Evolutionary conservation across 2,113 vertebrate genomes (phyloP).

Genomic region (Trinectes maculatus): DNA sequence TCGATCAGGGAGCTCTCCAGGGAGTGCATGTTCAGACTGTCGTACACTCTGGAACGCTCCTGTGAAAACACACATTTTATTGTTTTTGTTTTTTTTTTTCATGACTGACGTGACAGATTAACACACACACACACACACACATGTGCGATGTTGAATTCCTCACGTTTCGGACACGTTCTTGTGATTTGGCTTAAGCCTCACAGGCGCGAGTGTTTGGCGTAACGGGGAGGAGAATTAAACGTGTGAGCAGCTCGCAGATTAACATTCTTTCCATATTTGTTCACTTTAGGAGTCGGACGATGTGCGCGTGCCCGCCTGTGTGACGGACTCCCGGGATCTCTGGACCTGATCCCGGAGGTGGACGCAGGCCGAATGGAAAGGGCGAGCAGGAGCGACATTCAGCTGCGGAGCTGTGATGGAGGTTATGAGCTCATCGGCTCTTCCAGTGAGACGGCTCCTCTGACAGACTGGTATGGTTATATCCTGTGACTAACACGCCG

Average conservation of each 20-base stretch:
- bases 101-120: no score
- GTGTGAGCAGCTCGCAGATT: conserved; percentile 55
- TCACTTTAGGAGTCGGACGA: conserved; percentile 42
- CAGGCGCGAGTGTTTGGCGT: conserved; percentile 35
- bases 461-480: conserved; percentile 6
- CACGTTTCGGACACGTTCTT: conserved; percentile 35
- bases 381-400: conserved; percentile 44
- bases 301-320: conserved; percentile 31
- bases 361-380: conserved; percentile 40
- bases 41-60: conserved; percentile 91
- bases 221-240: conserved; percentile 40
- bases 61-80: conserved; percentile 54
- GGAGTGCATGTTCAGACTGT: conserved; percentile 99
- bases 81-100: no score
- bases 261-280: conserved; percentile 77
- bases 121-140: conserved; percentile 5
- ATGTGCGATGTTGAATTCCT: background rate
- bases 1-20: conserved; percentile 98
- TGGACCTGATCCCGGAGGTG: conserved; percentile 42
- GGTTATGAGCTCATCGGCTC: conserved; percentile 34
- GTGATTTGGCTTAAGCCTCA: conserved; percentile 40
- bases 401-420: conserved; percentile 17
- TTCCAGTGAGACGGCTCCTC: conserved; percentile 3
- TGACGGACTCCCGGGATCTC: conserved; percentile 20
- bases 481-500: conserved; percentile 5